Conservation (phyloP, 2,113 vertebrate species). For the Equus przewalskii region DNA sequence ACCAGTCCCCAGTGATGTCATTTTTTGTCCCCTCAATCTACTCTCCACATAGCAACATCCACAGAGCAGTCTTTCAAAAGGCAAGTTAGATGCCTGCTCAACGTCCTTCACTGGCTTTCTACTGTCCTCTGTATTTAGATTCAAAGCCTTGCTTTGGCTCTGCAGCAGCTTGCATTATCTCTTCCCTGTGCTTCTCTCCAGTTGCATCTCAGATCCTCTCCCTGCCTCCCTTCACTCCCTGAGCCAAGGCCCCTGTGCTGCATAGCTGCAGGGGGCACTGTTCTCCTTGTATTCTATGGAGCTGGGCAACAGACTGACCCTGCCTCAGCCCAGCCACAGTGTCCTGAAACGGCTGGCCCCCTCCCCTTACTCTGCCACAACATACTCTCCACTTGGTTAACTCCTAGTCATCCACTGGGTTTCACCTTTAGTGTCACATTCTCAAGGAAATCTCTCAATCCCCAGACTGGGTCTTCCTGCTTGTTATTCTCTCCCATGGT, state of each 20-base stretch:
- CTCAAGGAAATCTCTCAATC: neutral
- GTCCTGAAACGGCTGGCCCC: neutral
- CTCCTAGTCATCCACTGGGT: neutral
- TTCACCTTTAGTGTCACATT: slow-evolving; percentile 15
- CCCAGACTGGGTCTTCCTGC: neutral
- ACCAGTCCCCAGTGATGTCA: neutral
- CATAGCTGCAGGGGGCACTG: neutral
- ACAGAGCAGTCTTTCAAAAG: neutral
- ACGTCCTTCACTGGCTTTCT: neutral
- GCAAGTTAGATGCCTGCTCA: neutral
- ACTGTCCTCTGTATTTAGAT: neutral
- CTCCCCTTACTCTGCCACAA: neutral
- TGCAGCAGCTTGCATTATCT: neutral
- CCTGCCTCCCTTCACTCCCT: neutral
- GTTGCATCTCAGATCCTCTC: neutral
- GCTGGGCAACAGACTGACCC: neutral
- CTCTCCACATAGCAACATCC: neutral
- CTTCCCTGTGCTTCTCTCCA: neutral
- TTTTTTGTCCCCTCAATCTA: slow-evolving; percentile 19
- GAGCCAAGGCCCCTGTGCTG: neutral
- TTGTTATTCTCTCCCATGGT: neutral
- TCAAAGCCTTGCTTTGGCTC: neutral
- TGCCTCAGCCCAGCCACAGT: neutral
- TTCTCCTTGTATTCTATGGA: neutral
- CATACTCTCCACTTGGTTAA: neutral